Evolutionary conservation across 2,797 vertebrate species (phyloP).

Genomic region (Chaetophractus vellerosus): DNA sequence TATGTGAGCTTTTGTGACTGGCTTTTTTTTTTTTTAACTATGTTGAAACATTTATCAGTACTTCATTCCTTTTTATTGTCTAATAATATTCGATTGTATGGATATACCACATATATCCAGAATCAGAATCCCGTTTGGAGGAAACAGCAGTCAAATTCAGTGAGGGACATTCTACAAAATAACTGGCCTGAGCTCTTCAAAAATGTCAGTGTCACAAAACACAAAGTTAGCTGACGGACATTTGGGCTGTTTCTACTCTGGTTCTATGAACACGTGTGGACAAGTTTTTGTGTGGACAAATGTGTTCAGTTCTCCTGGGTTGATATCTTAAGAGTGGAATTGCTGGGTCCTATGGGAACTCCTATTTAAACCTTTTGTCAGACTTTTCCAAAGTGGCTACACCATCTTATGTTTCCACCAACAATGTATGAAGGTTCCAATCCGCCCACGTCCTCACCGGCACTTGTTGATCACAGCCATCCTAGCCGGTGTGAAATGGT

Average conservation of each 20-base stretch:
- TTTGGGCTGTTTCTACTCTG: neutral
- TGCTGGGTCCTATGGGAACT: neutral
- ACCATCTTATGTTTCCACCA: neutral
- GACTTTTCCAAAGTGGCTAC: neutral
- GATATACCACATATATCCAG: too few relatives aligned
- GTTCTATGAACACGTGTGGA: neutral
- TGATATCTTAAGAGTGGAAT: neutral
- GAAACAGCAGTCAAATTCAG: too few relatives aligned
- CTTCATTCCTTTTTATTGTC: neutral
- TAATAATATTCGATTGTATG: neutral
- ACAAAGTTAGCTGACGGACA: neutral
- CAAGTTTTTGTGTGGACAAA: neutral
- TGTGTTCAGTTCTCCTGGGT: neutral
- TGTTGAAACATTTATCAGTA: neutral
- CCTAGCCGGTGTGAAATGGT: neutral
- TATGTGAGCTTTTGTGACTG: neutral
- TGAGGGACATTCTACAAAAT: too few relatives aligned
- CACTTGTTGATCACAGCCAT: neutral
- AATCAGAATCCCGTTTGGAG: too few relatives aligned
- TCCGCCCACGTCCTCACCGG: neutral
- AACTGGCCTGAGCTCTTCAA: too few relatives aligned
- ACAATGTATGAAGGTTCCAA: neutral
- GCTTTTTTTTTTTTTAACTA: neutral
- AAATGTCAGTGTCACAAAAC: too few relatives aligned
- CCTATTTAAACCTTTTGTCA: neutral